Percentiles rank a stretch among this genome's conserved stretches.
phyloP scores from a whole-genome alignment of 2,888 invertebrate species.

The Hyposoter dolosus region DNA sequence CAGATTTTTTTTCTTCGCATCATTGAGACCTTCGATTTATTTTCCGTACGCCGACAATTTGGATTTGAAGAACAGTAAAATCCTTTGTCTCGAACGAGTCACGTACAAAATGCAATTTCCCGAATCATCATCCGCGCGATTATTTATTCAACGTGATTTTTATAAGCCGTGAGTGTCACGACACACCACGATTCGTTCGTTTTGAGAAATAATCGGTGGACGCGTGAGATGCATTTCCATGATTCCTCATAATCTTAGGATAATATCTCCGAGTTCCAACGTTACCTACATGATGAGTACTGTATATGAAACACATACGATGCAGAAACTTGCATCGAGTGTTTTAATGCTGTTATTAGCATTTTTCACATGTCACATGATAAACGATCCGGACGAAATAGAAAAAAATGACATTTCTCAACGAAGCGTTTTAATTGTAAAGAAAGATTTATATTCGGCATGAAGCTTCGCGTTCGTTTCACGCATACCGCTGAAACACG shows the following conservation, averaged over 20 bases:
- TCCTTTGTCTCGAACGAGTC: constrained; percentile 7
- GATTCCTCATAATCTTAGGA: constrained; percentile 42
- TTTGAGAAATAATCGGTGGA: constrained; percentile 34
- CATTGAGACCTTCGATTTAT: constrained; percentile 3
- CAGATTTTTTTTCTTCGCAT: not conserved
- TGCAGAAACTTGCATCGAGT: not conserved
- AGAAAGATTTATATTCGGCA: not conserved
- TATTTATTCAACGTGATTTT: constrained; percentile 6
- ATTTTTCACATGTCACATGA: not conserved
- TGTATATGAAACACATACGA: not conserved
- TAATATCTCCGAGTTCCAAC: constrained; percentile 6
- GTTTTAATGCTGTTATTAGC: not conserved
- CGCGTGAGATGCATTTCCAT: constrained; percentile 53
- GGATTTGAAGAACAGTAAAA: not conserved
- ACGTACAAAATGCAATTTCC: constrained; percentile 36
- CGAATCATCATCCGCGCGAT: constrained; percentile 5
- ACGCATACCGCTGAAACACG: not conserved
- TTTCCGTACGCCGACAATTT: not conserved
- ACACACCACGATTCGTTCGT: constrained; percentile 21
- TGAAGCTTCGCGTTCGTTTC: not conserved
- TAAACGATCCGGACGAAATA: not conserved
- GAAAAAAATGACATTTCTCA: not conserved
- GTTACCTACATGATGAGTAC: not conserved
- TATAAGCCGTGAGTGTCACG: constrained; percentile 27
- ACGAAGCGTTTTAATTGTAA: not conserved